Base-by-base conservation (phyloP, 2,797 vertebrate genomes). In the Malacoctenus gilli region DNA sequence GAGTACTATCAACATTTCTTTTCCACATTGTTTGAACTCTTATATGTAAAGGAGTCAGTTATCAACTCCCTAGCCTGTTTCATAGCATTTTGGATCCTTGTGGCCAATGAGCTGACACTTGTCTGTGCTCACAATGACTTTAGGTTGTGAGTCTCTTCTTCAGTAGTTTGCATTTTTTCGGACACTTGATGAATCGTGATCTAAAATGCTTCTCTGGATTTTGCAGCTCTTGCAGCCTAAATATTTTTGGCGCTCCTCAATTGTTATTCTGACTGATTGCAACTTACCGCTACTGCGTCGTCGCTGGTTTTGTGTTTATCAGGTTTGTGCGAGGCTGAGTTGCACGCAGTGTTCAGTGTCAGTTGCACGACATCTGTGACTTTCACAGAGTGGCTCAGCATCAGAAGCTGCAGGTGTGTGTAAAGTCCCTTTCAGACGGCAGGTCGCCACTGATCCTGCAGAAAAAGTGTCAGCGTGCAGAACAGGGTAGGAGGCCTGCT, bases 351-450 rank as follows among this genome's bases (percentile, higher is more conserved):
- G 37, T 64, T 66, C 46, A 34, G 34, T 48, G 40, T 68, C 41
- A 69, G 48, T 31, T 59, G 1, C 40, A 52, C 63, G 36, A 21
- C 21, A 13, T 44, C 21, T 64, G 61, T 72, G 71, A 59, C 68
- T 67, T 75, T 72, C 42, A 69, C 53, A 56, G 15, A 36, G 36
- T 35, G 25, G 38, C 59, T 69, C 38, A 50, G 52, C 41, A 43
- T 62, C 31, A 25, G 10, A 72, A 36, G 42, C 40, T 74, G 55
- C 46, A n/a, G 67, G 68, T 62, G 42, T 69, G 59, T 52, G 72
- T 67, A 70, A 78, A 79, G 68, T 74, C 52, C 69, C 63, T 67
- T 67, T 64, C 43, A 8, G 49, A 68, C 1, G 13, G 32, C 36
- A 63, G 55, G 31, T n/a, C 31, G 15, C 36, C 42, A 66, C 15